A percentile compares a stretch with the other conserved stretches of the same genome.
Evolutionary conservation across 2,888 invertebrate species (phyloP).

Genomic region (Drosophila nr. perissopoda): DNA sequence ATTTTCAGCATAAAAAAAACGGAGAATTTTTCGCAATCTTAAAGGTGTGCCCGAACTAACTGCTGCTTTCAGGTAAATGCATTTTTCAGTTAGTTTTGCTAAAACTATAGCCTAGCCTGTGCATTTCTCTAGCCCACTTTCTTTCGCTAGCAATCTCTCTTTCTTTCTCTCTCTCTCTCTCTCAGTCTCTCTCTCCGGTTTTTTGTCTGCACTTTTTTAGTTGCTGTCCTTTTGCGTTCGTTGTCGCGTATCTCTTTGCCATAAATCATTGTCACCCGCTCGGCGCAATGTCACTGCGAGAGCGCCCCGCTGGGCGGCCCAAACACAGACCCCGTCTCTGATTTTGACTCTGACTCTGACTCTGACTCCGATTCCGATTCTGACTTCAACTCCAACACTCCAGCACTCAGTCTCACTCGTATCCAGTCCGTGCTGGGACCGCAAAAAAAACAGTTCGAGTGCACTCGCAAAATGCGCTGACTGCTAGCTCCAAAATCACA

Average conservation of each 20-base stretch:
- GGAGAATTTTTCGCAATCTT: constrained; percentile 14
- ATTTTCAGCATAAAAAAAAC: constrained; percentile 66
- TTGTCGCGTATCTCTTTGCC: constrained; percentile 83
- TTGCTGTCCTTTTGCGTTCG: constrained; percentile 70
- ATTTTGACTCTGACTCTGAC: constrained; percentile 12
- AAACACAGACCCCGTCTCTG: constrained; percentile 25
- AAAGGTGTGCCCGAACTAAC: constrained; percentile 26
- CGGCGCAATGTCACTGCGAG: constrained; percentile 82
- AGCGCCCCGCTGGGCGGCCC: constrained; percentile 79
- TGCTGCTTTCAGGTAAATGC: constrained; percentile 34
- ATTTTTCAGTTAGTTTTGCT: constrained; percentile 30
- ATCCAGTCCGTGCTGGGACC: constrained; percentile 30
- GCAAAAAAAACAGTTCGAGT: constrained; percentile 45
- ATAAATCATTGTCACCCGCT: constrained; percentile 84
- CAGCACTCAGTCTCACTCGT: constrained; percentile 17
- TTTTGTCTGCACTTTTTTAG: constrained; percentile 45
- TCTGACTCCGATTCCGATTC: constrained; percentile 18
- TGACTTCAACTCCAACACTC: constrained; percentile 7
- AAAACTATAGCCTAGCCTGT: constrained; percentile 4
- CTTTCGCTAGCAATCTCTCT: constrained; percentile 1
- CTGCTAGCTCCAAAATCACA: constrained; percentile 53
- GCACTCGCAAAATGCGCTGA: constrained; percentile 51
- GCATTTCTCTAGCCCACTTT: constrained; percentile 37
- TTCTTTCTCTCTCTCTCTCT: constrained; percentile 6
- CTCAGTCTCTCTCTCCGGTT: constrained; percentile 5